Evolutionary conservation across 2,797 vertebrate genomes (phyloP), one percentile per base, ranked within the genome.

Genomic region (Tamandua tetradactyla): DNA sequence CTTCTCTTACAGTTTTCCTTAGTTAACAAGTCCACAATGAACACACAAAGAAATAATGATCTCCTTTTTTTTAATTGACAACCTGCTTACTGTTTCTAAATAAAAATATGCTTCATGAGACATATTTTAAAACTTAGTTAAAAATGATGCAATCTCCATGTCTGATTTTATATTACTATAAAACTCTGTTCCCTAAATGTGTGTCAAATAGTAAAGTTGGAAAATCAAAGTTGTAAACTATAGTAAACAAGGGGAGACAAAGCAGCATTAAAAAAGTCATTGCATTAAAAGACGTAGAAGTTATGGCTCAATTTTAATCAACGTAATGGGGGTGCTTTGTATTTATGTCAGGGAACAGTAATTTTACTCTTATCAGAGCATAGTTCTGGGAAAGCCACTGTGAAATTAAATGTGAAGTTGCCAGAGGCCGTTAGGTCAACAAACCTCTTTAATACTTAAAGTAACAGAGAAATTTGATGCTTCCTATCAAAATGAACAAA

Each of bases 211-310:
- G 7, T 96, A 96, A 97, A 95, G 61, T 61, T 79, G 91, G 74
- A 91, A 76, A 96, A 96, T 76, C 59, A 93, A 74, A 92, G 30
- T 4, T 27, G 75, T 89, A 96, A 97, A 96, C 81, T 76, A 81
- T 91, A 91, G 55, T 76, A 96, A 95, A 97, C 61, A 94, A 10
- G 62, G 23, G 74, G 82, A 94, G 59, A 89, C 57, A 91, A 61
- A 79, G 47, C 25, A 68, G 14, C 23, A 92, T 94, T 94, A 75
- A 35, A 90, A 89, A 93, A 93, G 64, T 49, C 49, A 42, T n/a
- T 42, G 7, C 14, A 81, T 88, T 85, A 90, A 81, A 93, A 76
- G 9, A 35, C 35, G 81, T 30, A 5, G 62, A 96, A 95, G 11
- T 49, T 92, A 87, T 82, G 3, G 27, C 18, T 92, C 74, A 68